These are phyloP conservation scores for Macaca fascicularis DNA, from an alignment of 2,113 vertebrate species.

Conservation along the genomic window DNA sequence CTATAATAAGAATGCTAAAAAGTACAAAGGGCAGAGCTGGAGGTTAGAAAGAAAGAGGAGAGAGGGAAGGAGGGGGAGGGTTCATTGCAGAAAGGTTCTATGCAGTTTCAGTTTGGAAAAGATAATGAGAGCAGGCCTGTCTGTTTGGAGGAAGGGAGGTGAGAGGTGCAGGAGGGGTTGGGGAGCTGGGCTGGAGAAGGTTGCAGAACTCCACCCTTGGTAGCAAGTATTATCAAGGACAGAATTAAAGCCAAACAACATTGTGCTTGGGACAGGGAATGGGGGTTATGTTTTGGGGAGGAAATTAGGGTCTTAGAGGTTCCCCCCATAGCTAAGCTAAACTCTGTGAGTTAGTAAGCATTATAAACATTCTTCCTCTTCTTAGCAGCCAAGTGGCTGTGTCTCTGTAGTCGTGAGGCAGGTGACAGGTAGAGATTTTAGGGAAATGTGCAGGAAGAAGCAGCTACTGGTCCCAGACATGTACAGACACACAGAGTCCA, in stretches of 20 bases:
- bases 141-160: neutral
- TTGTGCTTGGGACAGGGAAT: neutral
- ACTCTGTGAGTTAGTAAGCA: neutral
- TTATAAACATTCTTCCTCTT: neutral
- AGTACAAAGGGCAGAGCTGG: slow-evolving; percentile 18
- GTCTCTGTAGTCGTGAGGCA: neutral
- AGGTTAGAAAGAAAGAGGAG: neutral
- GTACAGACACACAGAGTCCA: rapidly evolving
- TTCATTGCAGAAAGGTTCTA: neutral
- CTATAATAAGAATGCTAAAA: slow-evolving; percentile 24
- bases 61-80: neutral
- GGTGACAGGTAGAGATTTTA: neutral
- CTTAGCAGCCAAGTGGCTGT: neutral
- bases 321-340: neutral
- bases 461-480: neutral
- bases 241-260: neutral
- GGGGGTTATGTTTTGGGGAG: neutral
- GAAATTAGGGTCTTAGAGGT: neutral
- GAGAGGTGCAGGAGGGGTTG: rapidly evolving
- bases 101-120: neutral
- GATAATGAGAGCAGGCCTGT: rapidly evolving
- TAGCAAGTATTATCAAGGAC: neutral
- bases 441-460: neutral
- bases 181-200: neutral
- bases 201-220: neutral